Percentiles rank a stretch among this genome's conserved stretches.
Evolutionary conservation across 2,113 vertebrate species (phyloP).

Genomic region (Plotosus lineatus): DNA sequence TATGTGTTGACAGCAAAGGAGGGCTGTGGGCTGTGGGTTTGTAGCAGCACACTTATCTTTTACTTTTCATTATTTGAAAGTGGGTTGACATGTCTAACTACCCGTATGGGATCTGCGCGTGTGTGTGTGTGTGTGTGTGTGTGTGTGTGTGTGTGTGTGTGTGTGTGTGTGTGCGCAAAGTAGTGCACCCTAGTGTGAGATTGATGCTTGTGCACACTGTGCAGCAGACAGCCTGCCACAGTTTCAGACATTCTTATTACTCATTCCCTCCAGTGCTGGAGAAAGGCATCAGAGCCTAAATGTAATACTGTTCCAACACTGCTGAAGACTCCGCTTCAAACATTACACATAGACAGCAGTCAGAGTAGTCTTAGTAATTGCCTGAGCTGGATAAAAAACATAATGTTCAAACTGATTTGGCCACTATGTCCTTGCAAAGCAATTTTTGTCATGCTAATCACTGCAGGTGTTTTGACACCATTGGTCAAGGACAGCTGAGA

Average conservation of each 20-base stretch:
- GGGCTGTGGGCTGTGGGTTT: background rate
- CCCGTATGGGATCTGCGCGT: slow-evolving; percentile 28
- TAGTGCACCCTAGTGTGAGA: slow-evolving; percentile 55
- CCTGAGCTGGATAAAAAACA: background rate
- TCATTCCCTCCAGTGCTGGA: slow-evolving; percentile 23
- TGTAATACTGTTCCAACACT: slow-evolving; percentile 8
- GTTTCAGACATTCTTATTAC: slow-evolving; percentile 39
- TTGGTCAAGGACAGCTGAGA: slow-evolving; percentile 9
- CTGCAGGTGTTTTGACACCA: slow-evolving; percentile 33
- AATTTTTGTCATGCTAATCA: slow-evolving; percentile 34
- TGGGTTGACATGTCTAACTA: background rate
- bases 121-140: slow-evolving; percentile 47
- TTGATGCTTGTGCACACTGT: slow-evolving; percentile 14
- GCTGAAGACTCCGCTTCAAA: slow-evolving; percentile 4
- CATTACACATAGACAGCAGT: slow-evolving; percentile 2
- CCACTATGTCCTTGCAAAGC: background rate
- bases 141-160: slow-evolving; percentile 42
- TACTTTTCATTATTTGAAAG: background rate
- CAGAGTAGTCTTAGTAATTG: slow-evolving; percentile 30
- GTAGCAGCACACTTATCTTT: background rate
- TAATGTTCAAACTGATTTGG: slow-evolving; percentile 6
- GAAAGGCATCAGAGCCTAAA: slow-evolving; percentile 8
- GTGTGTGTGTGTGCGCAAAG: slow-evolving; percentile 50
- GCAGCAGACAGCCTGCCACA: slow-evolving; percentile 6
- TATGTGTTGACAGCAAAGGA: background rate